A percentile compares a stretch with the other conserved stretches of the same genome.
Evolutionary conservation across 2,888 invertebrate species (phyloP).

Genomic region (Blastobasis lacticolella): DNA sequence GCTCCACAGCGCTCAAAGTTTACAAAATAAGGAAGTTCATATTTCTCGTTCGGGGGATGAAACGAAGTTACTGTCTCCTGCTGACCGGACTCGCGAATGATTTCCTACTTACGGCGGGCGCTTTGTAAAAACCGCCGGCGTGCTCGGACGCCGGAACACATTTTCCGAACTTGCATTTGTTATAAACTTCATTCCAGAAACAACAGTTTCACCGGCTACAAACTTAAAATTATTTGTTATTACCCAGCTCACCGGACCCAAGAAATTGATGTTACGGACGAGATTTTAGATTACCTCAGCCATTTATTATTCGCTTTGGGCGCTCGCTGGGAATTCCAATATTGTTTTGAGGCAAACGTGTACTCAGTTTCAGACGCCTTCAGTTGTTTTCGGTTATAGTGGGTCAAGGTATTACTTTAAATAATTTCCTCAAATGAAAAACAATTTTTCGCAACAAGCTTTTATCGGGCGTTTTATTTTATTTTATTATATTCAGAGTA

Average conservation of each 20-base stretch:
- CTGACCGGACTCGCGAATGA: constrained; percentile 1
- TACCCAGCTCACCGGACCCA: background rate
- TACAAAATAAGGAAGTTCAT: constrained; percentile 10
- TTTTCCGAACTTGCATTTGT: background rate
- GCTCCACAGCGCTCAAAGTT: background rate
- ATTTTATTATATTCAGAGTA: too few relatives aligned
- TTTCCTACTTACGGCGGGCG: background rate
- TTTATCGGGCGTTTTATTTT: too few relatives aligned
- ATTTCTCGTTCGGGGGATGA: constrained; percentile 14
- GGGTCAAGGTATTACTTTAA: too few relatives aligned
- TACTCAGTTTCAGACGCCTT: too few relatives aligned
- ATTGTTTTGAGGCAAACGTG: too few relatives aligned
- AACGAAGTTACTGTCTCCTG: constrained; percentile 13
- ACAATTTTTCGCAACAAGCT: too few relatives aligned
- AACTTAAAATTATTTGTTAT: background rate
- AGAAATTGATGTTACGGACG: too few relatives aligned
- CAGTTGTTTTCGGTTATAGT: too few relatives aligned
- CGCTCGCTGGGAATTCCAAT: too few relatives aligned
- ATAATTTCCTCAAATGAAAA: too few relatives aligned
- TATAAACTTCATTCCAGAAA: constrained; percentile 1
- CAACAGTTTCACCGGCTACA: background rate
- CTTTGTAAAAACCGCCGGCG: background rate
- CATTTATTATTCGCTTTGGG: too few relatives aligned
- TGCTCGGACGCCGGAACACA: background rate
- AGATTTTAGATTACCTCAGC: too few relatives aligned